Base-by-base conservation (phyloP, 2,888 invertebrate genomes). In the Drosophila buzzatii region DNA sequence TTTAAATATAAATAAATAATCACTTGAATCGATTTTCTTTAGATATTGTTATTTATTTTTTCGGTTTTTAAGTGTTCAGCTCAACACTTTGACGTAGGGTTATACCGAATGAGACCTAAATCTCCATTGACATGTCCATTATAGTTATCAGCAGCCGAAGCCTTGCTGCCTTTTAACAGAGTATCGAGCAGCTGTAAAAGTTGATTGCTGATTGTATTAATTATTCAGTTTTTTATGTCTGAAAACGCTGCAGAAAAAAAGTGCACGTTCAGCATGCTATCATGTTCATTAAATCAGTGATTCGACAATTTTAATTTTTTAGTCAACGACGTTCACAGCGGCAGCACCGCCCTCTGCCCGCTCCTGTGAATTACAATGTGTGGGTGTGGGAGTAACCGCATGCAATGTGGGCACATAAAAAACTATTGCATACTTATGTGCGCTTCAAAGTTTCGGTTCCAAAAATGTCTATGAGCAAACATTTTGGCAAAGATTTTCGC, bases 401-500 rank as follows among this genome's bases (percentile, higher is more conserved):
- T 74, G 73, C 81, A 75, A 53, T 87, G 82, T 70, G 87, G 85
- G 57, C 55, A 52, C 53, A 72, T 76, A 73, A 82, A 85, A 78
- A 82, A 73, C 81, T 76, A 71, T 71, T 81, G 86, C 75, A 79
- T 80, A 85, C 89, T 85, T 86, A 64, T 75, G 66, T 68, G 81
- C 65, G 83, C 74, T 70, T 58, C 69, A 63, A 71, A 75, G 69
- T 85, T 85, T 89, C 53, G 59, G 67, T 71, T 69, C 56, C 69
- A 71, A 66, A 78, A 85, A 85, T 89, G 83, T 88, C 83, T 85
- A 82, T 82, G 88, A 73, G 84, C 81, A 78, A 85, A 85, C 83
- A 85, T 90, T 89, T 87, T 82, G 90, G 88, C 68, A 90, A 85
- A 90, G 90, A 90, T 90, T 85, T 85, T 88, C 58, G 83, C 60